Base-by-base conservation (phyloP, 2,113 vertebrate species). In the Pseudopodoces humilis region DNA sequence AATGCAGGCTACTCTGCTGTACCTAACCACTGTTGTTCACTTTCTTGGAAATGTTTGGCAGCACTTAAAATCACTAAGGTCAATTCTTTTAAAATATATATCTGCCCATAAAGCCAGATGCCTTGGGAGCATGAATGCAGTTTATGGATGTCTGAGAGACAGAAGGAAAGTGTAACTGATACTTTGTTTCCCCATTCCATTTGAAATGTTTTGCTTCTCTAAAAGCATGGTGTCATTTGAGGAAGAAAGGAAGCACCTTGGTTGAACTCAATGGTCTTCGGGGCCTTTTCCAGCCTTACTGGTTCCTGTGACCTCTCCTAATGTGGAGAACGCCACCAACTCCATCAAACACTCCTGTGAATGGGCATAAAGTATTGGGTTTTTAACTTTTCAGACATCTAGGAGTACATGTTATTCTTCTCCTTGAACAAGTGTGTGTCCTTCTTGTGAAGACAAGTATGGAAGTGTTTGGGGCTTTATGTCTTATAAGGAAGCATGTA, bases 31-130 rank as follows among this genome's bases (percentile, higher is more conserved):
- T 43, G 13, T 21, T 70, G 17, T 47, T 96, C 44, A 13, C 27
- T 94, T 81, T 81, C 43, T 78, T 70, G 85, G 69, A 89, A 94
- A 90, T 82, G 15, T 69, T 91, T 94, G 65, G 55, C 52, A 87
- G 78, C 30, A 50, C 35, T 75, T 59, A 60, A 55, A 70, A 91
- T 87, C 52, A 39, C 46, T 60, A 25, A 41, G n/a, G 74, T 60
- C 9, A 49, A 15, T 81, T 77, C 3, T 81, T 81, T 49, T 53
- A 56, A 94, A 90, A 74, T 74, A 12, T n/a, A 39, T 25, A 20
- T 67, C 62, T 84, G 15, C 35, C 23, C 11, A 8, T 71, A 71
- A 90, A 87, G 30, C 25, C 82, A 90, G 69, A 49, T 59, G 47
- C 56, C 47, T 62, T 87, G 70, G 60, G 39, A 87, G 15, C n/a